phyloP scores from a whole-genome alignment of 2,888 invertebrate genomes.

The Apotomis capreana region DNA sequence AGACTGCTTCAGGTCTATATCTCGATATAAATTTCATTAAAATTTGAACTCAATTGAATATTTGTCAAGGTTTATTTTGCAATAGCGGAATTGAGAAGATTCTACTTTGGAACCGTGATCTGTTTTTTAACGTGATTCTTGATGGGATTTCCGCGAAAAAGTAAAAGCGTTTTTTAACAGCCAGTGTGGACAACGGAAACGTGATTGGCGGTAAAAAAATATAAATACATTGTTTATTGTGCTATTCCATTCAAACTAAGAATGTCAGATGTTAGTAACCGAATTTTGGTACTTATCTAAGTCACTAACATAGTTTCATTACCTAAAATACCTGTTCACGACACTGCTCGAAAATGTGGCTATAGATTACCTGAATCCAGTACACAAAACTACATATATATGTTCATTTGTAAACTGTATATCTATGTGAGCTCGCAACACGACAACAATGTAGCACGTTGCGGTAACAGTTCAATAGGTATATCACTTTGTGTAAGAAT shows the following conservation, averaged over 20 bases:
- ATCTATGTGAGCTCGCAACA: too few relatives aligned
- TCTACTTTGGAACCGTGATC: conserved; percentile 44
- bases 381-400: too few relatives aligned
- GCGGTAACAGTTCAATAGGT: too few relatives aligned
- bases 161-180: conserved; percentile 58
- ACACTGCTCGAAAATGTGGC: too few relatives aligned
- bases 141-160: conserved; percentile 54
- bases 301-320: too few relatives aligned
- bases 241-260: not conserved
- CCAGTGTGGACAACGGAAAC: conserved; percentile 43
- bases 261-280: not conserved
- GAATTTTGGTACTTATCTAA: too few relatives aligned
- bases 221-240: conserved; percentile 42
- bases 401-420: too few relatives aligned
- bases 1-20: conserved; percentile 14
- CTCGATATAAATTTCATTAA: not conserved
- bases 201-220: conserved; percentile 44
- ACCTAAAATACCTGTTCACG: too few relatives aligned
- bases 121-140: conserved; percentile 42
- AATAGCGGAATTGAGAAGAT: not conserved
- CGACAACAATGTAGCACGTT: too few relatives aligned
- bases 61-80: not conserved
- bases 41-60: not conserved
- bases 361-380: too few relatives aligned
- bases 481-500: too few relatives aligned